Evolutionary conservation across 2,888 invertebrate genomes (phyloP), one percentile per base, ranked within the genome.

Genomic region (Keiferia lycopersicella): DNA sequence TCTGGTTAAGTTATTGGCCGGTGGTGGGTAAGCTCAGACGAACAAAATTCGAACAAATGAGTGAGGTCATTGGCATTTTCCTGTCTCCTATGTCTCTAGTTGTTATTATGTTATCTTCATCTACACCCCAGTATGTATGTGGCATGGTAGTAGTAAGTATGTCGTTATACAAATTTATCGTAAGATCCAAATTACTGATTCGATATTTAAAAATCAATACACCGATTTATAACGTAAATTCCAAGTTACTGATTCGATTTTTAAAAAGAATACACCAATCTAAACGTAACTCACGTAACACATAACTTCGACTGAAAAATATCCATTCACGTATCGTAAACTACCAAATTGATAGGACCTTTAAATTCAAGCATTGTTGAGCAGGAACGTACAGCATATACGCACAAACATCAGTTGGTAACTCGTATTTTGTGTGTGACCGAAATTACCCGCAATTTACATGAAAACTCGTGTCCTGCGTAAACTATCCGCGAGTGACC

Each of bases 11-110:
- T 62, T 61, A 64, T 62, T 66, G 67, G 66, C 65, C 60, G 67
- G 26, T 34, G 34, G 34, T 65, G 62, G 61, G 61, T 67, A 69
- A 68, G 69, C 64, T 68, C 66, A 71, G 71, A 73, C 74, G 60
- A 64, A 59, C 64, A 71, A 74, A 77, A 68, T 79, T 77, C 71
- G 56, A 51, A 68, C 66, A 68, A 72, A 67, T 69, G 67, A 69
- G 65, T 66, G 69, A 70, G 69, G 67, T 69, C 69, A 67, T 73
- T 75, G 74, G 73, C 71, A 69, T 66, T 64, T 65, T 67, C 39
- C 34, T 39, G 20, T 38, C 56, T 56, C 39, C 34, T 39, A 39
- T 38, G 58, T 56, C 56, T 34, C 16, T 56, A 56, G 56, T 56
- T n/a, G 34, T 18, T 56, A 26, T 53, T 26, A 12, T 20, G 20